These are phyloP conservation scores for Cecropterus lyciades DNA, from an alignment of 1,140 invertebrate genomes.

Conservation along the genomic window DNA sequence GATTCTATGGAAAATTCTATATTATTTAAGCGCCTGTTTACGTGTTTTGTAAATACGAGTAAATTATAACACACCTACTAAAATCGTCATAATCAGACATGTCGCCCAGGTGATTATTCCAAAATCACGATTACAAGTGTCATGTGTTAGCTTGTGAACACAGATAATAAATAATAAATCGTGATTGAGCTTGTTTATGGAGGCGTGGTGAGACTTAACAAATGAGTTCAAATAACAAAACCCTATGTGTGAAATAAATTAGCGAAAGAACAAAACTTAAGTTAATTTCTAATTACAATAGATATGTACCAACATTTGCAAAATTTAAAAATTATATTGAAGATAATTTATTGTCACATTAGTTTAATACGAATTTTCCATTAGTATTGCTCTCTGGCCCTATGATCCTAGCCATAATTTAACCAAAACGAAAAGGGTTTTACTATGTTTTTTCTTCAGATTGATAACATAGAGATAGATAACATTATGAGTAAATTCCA, in stretches of 20 bases:
- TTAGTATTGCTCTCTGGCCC: too few species aligned
- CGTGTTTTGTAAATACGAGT: slow-evolving; percentile 17
- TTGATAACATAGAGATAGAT: too few species aligned
- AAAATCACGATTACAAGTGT: slow-evolving; percentile 62
- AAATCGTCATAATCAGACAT: slow-evolving; percentile 12
- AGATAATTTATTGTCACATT: too few species aligned
- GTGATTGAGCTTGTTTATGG: slow-evolving; percentile 53
- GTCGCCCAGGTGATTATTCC: slow-evolving; percentile 52
- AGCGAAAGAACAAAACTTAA: neutral
- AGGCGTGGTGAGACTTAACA: slow-evolving; percentile 60
- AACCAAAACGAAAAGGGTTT: too few species aligned
- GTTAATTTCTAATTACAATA: neutral
- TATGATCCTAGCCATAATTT: too few species aligned
- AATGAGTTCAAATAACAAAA: slow-evolving; percentile 25
- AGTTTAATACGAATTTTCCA: too few species aligned
- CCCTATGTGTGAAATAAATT: too few species aligned
- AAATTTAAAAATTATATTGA: too few species aligned
- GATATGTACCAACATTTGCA: too few species aligned
- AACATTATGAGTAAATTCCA: too few species aligned
- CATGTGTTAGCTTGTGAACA: slow-evolving; percentile 51
- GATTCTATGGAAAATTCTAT: neutral
- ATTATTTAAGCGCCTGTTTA: neutral
- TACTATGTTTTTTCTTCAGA: too few species aligned
- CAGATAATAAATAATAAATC: slow-evolving; percentile 58
- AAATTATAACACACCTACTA: slow-evolving; percentile 24